Base-by-base conservation (phyloP, 2,797 vertebrate species). In the Xiphophorus birchmanni region DNA sequence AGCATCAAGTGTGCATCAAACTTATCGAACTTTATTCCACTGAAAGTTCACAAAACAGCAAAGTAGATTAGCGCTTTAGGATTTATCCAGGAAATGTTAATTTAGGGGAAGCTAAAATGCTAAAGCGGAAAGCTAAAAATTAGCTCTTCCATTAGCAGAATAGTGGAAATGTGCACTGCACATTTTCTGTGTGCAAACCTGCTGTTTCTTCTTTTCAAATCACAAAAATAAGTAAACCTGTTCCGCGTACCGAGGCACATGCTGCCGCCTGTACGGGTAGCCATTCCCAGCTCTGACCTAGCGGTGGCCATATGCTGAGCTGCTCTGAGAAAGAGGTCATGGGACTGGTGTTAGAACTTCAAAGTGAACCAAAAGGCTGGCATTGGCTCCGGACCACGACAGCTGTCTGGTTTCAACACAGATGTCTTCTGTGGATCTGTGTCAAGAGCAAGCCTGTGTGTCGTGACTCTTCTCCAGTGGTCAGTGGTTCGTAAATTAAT, bases 321-420 rank as follows among this genome's bases (percentile, higher is more conserved):
- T 87, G 89, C 78, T 87, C 80, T 35, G 84, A 82, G 82, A 92
- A 92, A 93, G 92, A 91, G 90, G 93, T 95, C 95, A 95, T 94
- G 92, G 94, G 93, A 93, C 88, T 50, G 78, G 91, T 83, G 83
- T 95, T 94, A 94, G 15, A 26, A 94, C 94, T 94, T 95, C 93
- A 95, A 95, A 95, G 94, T 90, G 86, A 71, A 92, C 89, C 90
- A 89, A 93, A 93, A 90, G 89, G 84, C 84, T 89, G 48, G 77
- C 74, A 80, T 89, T 90, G 90, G 90, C 94, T 94, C 88, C 88
- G 94, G 95, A 94, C 90, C 90, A 77, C 73, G 81, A 86, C 86
- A 91, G 87, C 93, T 87, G 90, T 93, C 90, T 93, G 89, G 90
- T 89, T 87, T 86, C 89, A 88, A 90, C 86, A 88, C 92, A 92